Conservation (phyloP, 2,113 vertebrate genomes). For the Thalassarche chlororhynchos region DNA sequence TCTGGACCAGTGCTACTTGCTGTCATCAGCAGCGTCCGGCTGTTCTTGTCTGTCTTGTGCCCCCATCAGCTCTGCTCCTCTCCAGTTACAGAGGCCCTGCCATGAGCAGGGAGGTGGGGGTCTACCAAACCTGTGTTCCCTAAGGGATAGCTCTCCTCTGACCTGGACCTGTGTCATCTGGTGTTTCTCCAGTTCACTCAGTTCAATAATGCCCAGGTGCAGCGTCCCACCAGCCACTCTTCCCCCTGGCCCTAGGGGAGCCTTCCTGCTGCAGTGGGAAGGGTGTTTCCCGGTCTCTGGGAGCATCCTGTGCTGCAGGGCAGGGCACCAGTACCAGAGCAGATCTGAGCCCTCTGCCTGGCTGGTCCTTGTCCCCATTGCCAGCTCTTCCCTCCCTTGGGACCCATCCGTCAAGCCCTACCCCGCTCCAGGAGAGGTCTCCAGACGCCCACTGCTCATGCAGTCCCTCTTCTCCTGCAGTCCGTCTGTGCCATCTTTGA, state of each 20-base stretch:
- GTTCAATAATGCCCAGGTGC: not conserved
- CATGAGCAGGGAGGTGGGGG: not conserved
- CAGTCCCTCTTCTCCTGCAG: conserved; percentile 66
- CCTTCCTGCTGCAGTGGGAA: not conserved
- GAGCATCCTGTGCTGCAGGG: not conserved
- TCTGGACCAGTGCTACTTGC: not conserved
- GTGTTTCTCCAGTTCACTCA: not conserved
- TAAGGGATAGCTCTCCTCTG: not conserved
- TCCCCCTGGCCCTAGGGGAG: not conserved
- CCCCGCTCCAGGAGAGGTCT: not conserved
- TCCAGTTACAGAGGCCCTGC: not conserved
- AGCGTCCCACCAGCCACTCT: not conserved
- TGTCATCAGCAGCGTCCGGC: not conserved
- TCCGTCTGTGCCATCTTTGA: conserved; percentile 98
- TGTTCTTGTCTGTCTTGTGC: not conserved
- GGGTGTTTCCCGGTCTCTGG: not conserved
- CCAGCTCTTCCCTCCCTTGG: not conserved
- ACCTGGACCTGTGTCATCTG: not conserved
- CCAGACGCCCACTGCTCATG: not conserved
- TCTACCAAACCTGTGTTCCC: not conserved
- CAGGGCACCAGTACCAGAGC: not conserved
- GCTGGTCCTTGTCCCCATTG: not conserved
- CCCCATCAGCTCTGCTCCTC: not conserved
- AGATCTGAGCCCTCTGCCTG: not conserved
- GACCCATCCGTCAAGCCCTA: not conserved